Evolutionary conservation across 2,113 vertebrate genomes (phyloP).

Genomic region (Gymnobelideus leadbeateri): DNA sequence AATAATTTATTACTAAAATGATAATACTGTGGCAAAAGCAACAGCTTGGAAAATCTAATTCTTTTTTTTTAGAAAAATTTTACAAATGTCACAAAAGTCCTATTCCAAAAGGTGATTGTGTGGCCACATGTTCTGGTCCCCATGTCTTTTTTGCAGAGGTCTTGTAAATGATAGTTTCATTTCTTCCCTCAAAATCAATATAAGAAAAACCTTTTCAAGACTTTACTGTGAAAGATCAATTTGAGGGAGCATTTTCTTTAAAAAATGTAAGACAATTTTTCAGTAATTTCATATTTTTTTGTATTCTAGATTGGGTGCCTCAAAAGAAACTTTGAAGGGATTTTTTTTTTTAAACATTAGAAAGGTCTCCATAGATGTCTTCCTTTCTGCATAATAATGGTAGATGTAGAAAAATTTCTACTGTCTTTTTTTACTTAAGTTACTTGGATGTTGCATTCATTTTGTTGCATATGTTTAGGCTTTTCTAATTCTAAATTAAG

Average conservation of each 20-base stretch:
- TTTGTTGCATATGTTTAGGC: not conserved
- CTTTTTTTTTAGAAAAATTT: not conserved
- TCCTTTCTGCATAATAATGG: not conserved
- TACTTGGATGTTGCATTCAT: not conserved
- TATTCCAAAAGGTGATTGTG: not conserved
- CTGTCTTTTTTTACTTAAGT: not conserved
- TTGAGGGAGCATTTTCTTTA: not conserved
- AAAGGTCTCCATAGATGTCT: not conserved
- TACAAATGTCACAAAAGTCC: not conserved
- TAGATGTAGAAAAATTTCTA: rapidly evolving
- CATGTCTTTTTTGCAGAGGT: not conserved
- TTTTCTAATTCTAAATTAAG: not conserved
- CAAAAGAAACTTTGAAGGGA: not conserved
- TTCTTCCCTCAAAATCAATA: not conserved
- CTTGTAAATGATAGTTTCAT: not conserved
- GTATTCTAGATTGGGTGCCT: not conserved
- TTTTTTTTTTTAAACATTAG: not conserved
- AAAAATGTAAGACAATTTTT: not conserved
- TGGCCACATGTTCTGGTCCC: not conserved
- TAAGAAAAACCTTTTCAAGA: not conserved
- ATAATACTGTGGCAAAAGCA: not conserved
- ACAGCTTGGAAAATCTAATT: not conserved
- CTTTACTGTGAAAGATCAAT: not conserved
- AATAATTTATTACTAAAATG: not conserved
- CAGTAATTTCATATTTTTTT: not conserved